Evolutionary conservation across 2,797 vertebrate species (phyloP), one percentile per base, ranked within the genome.

Genomic region (Sebastes matsubarae): DNA sequence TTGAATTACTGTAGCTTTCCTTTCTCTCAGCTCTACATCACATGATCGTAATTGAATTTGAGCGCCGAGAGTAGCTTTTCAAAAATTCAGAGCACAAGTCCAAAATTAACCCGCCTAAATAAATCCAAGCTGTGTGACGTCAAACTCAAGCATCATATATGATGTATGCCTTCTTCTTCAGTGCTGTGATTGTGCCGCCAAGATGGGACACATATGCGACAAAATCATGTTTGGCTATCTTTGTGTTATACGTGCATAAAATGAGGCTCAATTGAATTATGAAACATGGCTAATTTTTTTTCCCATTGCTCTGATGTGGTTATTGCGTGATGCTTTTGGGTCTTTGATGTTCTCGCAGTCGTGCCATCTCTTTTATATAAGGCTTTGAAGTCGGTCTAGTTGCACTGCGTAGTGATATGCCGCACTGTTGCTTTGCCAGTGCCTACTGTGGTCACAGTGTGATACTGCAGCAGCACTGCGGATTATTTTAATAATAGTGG

Each of bases 321-420:
- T 90, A 92, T 92, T 92, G 91, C 90, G 83, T 84, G 86, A 89
- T 92, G 84, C 75, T 78, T 87, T 76, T 57, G 57, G 70, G 54
- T 82, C 92, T 94, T 94, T 94, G 93, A 95, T 92, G 92, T 93
- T 88, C 77, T 83, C 79, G 78, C 87, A 89, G 84, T 92, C 42
- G 80, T 82, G 77, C 88, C 86, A 84, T 93, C 82, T 88, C 88
- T 90, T 93, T 91, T 89, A 78, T 79, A 68, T 58, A n/a, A 84
- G 84, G 84, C 91, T 94, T 93, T 95, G 93, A 95, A 93, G 91
- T 93, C 54, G 79, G 57, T 77, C 78, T 86, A 34, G 69, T 89
- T 87, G 80, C 71, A 63, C 72, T 32, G 87, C 69, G 75, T 42
- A 72, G 80, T 68, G 88, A 80, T 84, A 32, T 38, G 86, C 76